Evolutionary conservation across 2,113 vertebrate species (phyloP), one percentile per base, ranked within the genome.

Genomic region (Cyphomyrus plagiostoma): DNA sequence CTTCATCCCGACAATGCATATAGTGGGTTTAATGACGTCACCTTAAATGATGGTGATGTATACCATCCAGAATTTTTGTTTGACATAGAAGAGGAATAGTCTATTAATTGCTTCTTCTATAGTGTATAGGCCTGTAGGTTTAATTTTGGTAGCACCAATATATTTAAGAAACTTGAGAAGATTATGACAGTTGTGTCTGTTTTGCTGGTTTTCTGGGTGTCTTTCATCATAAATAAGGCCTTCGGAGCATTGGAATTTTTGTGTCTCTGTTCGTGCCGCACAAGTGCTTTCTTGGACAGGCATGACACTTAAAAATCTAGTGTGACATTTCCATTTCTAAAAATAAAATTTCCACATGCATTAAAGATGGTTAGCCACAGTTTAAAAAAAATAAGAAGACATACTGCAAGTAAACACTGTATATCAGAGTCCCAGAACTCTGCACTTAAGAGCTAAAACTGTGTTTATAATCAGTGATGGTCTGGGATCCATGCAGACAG

Each of bases 241-340:
- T 46, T 48, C 45, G 17, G 45, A 46, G 21, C 10, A 1, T 13
- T 8, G 35, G 13, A 83, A 35, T 45, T 46, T n/a, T 48, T 83
- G 45, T 83, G 17, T 84, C 80, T 83, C 26, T 70, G 23, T 30
- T 15, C 8, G 53, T 62, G 86, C 58, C 23, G 11, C 49, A 23
- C 85, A 39, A 62, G 39, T 48, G 53, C 53, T 46, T 66, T 89
- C 70, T 8, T 45, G 42, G 30, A 46, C 42, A 42, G 58, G 39
- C 42, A 48, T 48, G n/a, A 42, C 70, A 50, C 66, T 77, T 23
- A 35, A 26, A 30, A 13, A 89, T 58, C 56, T 66, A 58, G 35
- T 30, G 89, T 86, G 89, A 86, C 35, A 48, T 48, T 58, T 89
- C 17, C 42, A 19, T 56, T 70, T 52, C 17, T 26, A 62, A 89